Conservation (phyloP, 2,797 vertebrate genomes). For the Halcyon chelicuti region DNA sequence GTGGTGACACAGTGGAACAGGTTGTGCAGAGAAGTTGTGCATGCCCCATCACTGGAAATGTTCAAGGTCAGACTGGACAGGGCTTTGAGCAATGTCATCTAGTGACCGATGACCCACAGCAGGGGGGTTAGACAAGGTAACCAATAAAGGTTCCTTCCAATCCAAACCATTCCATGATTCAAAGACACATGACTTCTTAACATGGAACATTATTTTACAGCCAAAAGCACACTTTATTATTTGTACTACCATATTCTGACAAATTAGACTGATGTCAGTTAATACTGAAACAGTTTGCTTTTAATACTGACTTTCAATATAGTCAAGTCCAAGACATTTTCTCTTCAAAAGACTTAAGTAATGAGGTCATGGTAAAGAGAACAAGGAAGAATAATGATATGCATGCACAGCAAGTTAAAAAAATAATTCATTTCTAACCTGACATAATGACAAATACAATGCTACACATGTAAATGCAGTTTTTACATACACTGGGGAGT, state of each 20-base stretch:
- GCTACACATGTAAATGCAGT: neutral
- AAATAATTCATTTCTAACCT: neutral
- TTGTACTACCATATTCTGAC: neutral
- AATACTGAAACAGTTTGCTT: neutral
- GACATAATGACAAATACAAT: neutral
- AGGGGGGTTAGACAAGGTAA: neutral
- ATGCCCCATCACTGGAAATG: neutral
- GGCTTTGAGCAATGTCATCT: neutral
- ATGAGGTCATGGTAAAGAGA: neutral
- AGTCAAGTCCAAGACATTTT: neutral
- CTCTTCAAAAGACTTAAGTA: neutral
- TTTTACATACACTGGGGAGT: neutral
- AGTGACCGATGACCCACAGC: too few species aligned
- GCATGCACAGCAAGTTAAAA: neutral
- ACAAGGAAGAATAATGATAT: neutral
- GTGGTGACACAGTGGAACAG: neutral
- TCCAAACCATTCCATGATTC: neutral
- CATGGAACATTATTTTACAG: neutral
- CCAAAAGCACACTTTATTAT: neutral
- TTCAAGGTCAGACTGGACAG: neutral
- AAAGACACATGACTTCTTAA: neutral
- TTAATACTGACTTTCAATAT: neutral
- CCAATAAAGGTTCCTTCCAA: neutral
- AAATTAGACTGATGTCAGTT: neutral
- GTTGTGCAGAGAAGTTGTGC: neutral